Evolutionary conservation across 2,113 vertebrate genomes (phyloP), one percentile per base, ranked within the genome.

Genomic region (Brienomyrus longianalis): DNA sequence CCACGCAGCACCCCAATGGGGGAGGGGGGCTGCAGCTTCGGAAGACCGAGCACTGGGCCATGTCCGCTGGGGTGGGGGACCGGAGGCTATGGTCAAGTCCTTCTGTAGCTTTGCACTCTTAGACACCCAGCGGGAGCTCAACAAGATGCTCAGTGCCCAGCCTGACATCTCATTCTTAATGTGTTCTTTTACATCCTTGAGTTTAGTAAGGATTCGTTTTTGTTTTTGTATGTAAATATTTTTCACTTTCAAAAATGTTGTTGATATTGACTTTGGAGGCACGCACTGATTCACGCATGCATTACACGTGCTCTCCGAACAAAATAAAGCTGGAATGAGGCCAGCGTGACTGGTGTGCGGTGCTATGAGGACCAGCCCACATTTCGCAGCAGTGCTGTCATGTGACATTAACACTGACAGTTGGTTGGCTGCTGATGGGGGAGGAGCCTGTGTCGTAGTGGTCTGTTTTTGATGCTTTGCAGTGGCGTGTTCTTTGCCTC

Each of bases 151-250:
- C 27, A 35, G 21, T 48, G 51, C 27, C 23, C 48, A 35, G 85
- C 51, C 85, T 87, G 85, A 5, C 85, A 54, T 87, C 51, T 51
- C 50, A 35, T 87, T 87, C 50, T 87, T 56, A 87, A 50, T 52
- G 50, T 86, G 47, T 87, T 31, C 15, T 87, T 52, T 87, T 54
- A 86, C 19, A 43, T 23, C 83, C 74, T 43, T 35, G 15, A 1
- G 31, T 87, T 87, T 54, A 54, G 50, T 56, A 39, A 35, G 31
- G 48, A 86, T 86, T 48, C 10, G 5, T 15, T 13, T 51, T 86
- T 84, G 83, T 43, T n/a, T 84, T 48, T 54, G 17, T 35, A 83
- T 83, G 50, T 83, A 89, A 89, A 52, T 89, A 54, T 89, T 89
- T 89, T 50, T 45, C 54, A 54, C 52, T 59, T 83, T 54, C 51